Evolutionary conservation across 2,888 invertebrate species (phyloP), one percentile per base, ranked within the genome.

Genomic region (Lasiommata megera): DNA sequence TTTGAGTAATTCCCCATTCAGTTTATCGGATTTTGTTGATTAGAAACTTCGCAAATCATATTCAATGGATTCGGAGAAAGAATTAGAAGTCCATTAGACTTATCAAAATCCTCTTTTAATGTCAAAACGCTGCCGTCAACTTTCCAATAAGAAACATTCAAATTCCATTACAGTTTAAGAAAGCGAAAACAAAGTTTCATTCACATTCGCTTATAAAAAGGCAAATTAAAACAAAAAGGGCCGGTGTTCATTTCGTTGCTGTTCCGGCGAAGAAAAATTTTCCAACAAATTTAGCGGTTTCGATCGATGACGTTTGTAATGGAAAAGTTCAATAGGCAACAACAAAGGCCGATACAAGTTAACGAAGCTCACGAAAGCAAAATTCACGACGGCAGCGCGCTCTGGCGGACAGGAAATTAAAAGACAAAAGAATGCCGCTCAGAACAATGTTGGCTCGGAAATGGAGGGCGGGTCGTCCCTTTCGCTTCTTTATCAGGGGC

Each of bases 291-390:
- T 88, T 82, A 77, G 84, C 80, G 84, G 84, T 86, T 84, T 81
- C 82, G 80, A 86, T 87, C 84, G 82, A 86, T 87, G 80, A 80
- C 73, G 77, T 78, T 69, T 74, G 82, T 89, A 88, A 90, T 88
- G 84, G 84, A 83, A 88, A 90, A 89, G 88, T 88, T 90, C 85
- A 86, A 86, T 86, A 84, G 79, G 82, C 76, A 87, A 84, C 84
- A 86, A 88, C 87, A 88, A 87, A 88, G 83, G 77, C 73, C 76
- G 84, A 83, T 82, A 87, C 82, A 88, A 88, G 84, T 86, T 87
- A 90, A 87, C 85, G 87, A 88, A 83, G 84, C 82, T 82, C 81
- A 82, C 82, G 85, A 86, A 88, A 88, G 82, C 78, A 74, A 88
- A 89, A 88, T 85, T 88, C 82, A 82, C 80, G 82, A 82, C 79